Conservation (phyloP, 2,113 vertebrate species). For the Camelus bactrianus region DNA sequence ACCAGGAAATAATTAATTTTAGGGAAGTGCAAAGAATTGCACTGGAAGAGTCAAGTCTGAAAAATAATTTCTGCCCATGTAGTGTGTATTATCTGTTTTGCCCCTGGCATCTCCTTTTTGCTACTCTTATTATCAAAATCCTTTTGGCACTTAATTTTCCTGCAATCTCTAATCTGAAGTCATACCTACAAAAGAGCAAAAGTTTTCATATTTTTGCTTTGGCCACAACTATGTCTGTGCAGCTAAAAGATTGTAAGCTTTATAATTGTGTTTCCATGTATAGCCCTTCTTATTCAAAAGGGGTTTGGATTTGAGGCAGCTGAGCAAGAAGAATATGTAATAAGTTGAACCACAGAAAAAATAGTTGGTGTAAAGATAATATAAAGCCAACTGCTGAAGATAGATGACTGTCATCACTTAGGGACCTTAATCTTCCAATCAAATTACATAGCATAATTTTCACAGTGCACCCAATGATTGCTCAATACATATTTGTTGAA, state of each 20-base stretch:
- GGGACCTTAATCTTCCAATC: background rate
- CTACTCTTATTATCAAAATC: background rate
- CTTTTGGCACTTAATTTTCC: slow-evolving; percentile 1
- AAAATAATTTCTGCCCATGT: slow-evolving; percentile 2
- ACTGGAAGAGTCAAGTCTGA: background rate
- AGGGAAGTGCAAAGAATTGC: background rate
- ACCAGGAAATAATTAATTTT: slow-evolving; percentile 61
- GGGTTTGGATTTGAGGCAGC: background rate
- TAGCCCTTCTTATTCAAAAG: slow-evolving; percentile 6
- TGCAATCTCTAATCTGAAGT: slow-evolving; percentile 34
- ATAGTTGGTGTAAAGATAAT: background rate
- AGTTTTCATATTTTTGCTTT: background rate
- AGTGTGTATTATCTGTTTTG: background rate
- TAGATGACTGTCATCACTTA: background rate
- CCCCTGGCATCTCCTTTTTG: background rate
- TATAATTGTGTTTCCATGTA: background rate
- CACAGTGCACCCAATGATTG: background rate
- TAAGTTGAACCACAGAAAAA: background rate
- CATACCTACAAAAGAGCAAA: background rate
- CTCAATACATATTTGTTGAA: background rate
- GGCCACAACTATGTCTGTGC: background rate
- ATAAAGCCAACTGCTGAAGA: background rate
- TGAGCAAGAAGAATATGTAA: background rate
- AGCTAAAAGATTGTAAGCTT: background rate
- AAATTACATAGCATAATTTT: background rate